These are phyloP conservation scores for Reinhardtius hippoglossoides DNA, from an alignment of 2,113 vertebrate species.

Conservation along the genomic window DNA sequence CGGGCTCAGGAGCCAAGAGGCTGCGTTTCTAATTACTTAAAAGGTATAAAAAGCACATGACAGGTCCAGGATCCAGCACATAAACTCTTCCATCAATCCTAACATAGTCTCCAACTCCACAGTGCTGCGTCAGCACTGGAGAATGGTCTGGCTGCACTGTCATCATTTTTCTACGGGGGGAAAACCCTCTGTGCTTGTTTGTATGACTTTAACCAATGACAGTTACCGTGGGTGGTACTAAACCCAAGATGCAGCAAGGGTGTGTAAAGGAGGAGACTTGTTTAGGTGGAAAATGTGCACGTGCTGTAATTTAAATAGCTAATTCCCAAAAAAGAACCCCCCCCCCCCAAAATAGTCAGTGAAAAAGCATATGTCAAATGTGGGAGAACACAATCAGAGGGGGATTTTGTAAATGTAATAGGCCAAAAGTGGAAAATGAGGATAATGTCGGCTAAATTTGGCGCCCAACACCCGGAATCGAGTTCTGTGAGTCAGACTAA, in stretches of 20 bases:
- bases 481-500: not conserved
- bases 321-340: not conserved
- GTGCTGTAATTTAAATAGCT: not conserved
- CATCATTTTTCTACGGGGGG: not conserved
- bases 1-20: constrained; percentile 20
- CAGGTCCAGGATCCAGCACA: constrained; percentile 15
- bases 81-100: constrained; percentile 35
- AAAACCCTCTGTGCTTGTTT: not conserved
- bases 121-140: constrained; percentile 1
- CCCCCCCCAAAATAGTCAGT: too few relatives aligned
- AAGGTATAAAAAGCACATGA: constrained; percentile 46
- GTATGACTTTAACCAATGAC: not conserved
- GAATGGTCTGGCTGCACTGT: not conserved
- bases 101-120: not conserved
- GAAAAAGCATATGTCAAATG: too few relatives aligned
- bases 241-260: not conserved
- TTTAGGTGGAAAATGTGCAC: not conserved
- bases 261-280: not conserved
- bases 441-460: not conserved
- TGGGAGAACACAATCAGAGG: too few relatives aligned
- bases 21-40: constrained; percentile 67
- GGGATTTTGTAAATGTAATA: too few relatives aligned
- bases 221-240: not conserved
- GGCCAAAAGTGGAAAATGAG: not conserved
- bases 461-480: not conserved